Evolutionary conservation across 2,888 invertebrate genomes (phyloP).

Genomic region (Monoplex corrugatus): DNA sequence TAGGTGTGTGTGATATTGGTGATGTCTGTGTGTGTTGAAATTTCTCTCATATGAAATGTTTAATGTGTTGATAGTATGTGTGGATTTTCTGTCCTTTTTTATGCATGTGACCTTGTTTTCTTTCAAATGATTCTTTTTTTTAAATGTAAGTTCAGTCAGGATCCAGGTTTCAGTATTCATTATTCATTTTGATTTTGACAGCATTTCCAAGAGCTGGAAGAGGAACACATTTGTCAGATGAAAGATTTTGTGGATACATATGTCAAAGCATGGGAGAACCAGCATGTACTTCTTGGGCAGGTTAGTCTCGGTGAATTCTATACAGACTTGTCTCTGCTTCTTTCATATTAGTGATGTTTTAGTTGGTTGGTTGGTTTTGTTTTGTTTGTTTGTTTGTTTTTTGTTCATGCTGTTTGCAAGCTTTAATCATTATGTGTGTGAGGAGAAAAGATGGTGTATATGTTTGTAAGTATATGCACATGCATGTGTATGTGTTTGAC

Average conservation of each 20-base stretch:
- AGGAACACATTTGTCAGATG: conserved; percentile 95
- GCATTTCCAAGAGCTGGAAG: conserved; percentile 96
- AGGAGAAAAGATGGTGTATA: not conserved
- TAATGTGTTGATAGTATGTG: too few species aligned
- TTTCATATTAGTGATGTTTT: not conserved
- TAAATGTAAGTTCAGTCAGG: too few species aligned
- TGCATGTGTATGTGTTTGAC: too few species aligned
- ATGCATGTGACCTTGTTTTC: too few species aligned
- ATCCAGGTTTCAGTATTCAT: too few species aligned
- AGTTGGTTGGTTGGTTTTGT: not conserved
- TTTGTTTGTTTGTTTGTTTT: not conserved
- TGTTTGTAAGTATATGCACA: not conserved
- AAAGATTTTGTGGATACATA: conserved; percentile 95
- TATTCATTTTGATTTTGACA: conserved; percentile 54
- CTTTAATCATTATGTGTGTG: not conserved
- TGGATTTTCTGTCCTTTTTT: too few species aligned
- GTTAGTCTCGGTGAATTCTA: too few species aligned
- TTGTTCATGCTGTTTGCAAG: not conserved
- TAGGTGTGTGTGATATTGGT: too few species aligned
- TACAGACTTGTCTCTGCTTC: not conserved
- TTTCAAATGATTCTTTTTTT: too few species aligned
- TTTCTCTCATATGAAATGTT: too few species aligned
- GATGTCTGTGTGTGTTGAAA: too few species aligned
- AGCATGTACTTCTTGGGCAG: conserved; percentile 94
- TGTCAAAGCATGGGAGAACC: conserved; percentile 87